phyloP scores from a whole-genome alignment of 37 sponge, comb jelly and placozoan species.

The Lycopodina hypogea region DNA sequence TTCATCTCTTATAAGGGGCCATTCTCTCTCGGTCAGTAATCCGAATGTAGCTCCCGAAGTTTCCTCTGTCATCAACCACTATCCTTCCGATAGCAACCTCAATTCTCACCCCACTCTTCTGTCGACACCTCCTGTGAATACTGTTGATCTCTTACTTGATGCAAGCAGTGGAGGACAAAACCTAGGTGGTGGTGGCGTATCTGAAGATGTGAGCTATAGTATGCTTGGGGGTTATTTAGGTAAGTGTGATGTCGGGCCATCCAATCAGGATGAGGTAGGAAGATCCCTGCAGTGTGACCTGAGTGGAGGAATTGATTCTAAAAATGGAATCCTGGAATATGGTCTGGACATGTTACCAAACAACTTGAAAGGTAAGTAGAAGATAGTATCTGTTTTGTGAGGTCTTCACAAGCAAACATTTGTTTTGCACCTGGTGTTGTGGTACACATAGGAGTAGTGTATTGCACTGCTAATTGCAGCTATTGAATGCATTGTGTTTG shows the following conservation, averaged over 20 bases:
- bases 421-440: no score
- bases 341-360: not conserved
- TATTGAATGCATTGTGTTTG: no score
- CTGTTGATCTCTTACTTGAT: not conserved
- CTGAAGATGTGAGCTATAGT: not conserved
- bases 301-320: not conserved
- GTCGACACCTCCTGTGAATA: no score
- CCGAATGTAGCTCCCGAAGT: not conserved
- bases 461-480: no score
- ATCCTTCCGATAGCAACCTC: not conserved
- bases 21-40: not conserved
- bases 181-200: not conserved
- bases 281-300: not conserved
- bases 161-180: not conserved
- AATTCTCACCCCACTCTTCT: not conserved
- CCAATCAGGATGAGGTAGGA: not conserved
- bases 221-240: not conserved
- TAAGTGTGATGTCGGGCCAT: not conserved
- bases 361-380: not conserved
- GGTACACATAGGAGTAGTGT: no score
- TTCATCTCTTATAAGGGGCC: no score
- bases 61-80: not conserved
- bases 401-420: no score
- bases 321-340: not conserved
- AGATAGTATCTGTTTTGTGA: no score